Evolutionary conservation across 2,113 vertebrate species (phyloP), one percentile per base, ranked within the genome.

Genomic region (Pristiophorus japonicus): DNA sequence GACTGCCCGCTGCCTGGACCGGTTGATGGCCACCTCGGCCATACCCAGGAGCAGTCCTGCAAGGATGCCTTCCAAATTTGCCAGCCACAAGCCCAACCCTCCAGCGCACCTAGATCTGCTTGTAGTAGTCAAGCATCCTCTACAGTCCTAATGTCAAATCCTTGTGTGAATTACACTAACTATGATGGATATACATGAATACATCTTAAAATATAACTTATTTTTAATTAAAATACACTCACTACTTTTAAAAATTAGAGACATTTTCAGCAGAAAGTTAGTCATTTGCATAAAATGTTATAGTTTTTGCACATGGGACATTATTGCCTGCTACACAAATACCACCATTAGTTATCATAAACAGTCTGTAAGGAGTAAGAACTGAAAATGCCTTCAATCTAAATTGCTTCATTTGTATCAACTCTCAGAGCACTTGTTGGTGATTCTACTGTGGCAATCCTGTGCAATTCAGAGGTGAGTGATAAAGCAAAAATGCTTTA

Each of bases 171-270:
- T 84, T 84, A 14, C n/a, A 84, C 3, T 38, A 84, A 84, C 42
- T 84, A 18, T 84, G 78, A 42, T 84, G n/a, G 78, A 84, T 84
- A 42, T 8, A 38, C 78, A 45, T 0, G 78, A 84, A 84, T 18
- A 42, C 78, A 81, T 12, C 75, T 65, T 20, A 81, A 75, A 75
- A 75, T 75, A 75, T 75, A 30, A 65, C 3, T 84, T 42, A 38
- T 11, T 38, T 84, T 18, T 84, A 42, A 10, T 84, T 11, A 84
- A 84, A 84, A 38, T 20, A 84, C 78, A 42, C 10, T n/a, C 70
- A 84, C 78, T 84, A 42, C 78, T 75, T 75, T 75, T n/a, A 84
- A 84, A 84, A n/a, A 84, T 84, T 84, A 18, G 78, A 84, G 78
- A n/a, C 78, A 42, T 4, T 84, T 84, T n/a, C 78, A 42, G 42